phyloP scores from a whole-genome alignment of 2,888 invertebrate genomes.

The Amphipyra tragopoginis region DNA sequence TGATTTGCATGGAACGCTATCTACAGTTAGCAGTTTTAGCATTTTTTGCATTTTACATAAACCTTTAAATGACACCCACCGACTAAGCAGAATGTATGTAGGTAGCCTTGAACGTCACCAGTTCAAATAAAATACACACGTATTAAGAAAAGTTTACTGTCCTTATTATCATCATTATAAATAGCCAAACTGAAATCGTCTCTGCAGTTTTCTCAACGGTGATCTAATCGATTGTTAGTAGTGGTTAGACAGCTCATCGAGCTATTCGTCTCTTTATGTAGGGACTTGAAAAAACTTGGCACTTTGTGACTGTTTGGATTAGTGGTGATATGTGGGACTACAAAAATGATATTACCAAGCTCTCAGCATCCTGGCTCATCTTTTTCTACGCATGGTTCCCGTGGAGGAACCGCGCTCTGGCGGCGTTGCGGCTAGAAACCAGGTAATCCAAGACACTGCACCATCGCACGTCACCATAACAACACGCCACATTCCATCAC shows the following conservation, averaged over 20 bases:
- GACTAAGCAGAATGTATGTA: slow-evolving; percentile 35
- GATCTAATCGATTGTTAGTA: slow-evolving; percentile 59
- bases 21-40: neutral
- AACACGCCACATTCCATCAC: slow-evolving; percentile 89
- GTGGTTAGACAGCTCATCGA: slow-evolving; percentile 36
- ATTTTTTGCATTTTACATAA: neutral
- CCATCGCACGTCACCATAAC: slow-evolving; percentile 86
- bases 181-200: slow-evolving; percentile 73
- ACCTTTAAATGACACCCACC: slow-evolving; percentile 6
- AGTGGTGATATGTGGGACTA: slow-evolving; percentile 57
- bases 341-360: slow-evolving; percentile 91
- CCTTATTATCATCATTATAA: slow-evolving; percentile 81
- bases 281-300: slow-evolving; percentile 2
- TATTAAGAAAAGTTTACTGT: slow-evolving; percentile 67
- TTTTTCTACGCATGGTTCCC: slow-evolving; percentile 92
- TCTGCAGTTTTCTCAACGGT: slow-evolving; percentile 65
- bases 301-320: slow-evolving; percentile 1
- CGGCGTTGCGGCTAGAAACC: slow-evolving; percentile 76
- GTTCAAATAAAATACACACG: slow-evolving; percentile 64
- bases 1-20: neutral
- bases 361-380: slow-evolving; percentile 93
- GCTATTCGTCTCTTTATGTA: slow-evolving; percentile 6
- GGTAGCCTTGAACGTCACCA: slow-evolving; percentile 70
- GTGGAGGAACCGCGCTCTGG: slow-evolving; percentile 80
- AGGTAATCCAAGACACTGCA: slow-evolving; percentile 81